These are phyloP conservation scores for Cathartes aura DNA, from an alignment of 2,113 vertebrate genomes.

Conservation along the genomic window DNA sequence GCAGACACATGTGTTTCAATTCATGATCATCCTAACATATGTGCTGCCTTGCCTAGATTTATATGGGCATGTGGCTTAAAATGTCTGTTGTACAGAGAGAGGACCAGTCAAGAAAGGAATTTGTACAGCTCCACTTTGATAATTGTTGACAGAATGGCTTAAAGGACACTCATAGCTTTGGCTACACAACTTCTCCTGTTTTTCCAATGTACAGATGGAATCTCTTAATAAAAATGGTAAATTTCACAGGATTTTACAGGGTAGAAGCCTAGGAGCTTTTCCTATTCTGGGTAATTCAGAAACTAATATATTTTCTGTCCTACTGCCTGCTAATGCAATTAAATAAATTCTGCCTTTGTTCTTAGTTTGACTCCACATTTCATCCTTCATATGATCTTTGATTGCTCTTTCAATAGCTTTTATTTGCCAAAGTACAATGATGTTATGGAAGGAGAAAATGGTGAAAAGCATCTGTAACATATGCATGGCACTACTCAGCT, in stretches of 20 bases:
- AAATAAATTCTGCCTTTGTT: neutral
- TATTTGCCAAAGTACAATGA: neutral
- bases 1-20: neutral
- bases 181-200: neutral
- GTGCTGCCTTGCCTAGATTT: neutral
- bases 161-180: neutral
- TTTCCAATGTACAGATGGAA: neutral
- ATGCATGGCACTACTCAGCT: neutral
- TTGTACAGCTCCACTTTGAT: neutral
- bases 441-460: neutral
- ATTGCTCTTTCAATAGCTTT: neutral
- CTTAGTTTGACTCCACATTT: slow-evolving; percentile 6
- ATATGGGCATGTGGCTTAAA: neutral
- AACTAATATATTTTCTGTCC: neutral
- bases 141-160: neutral
- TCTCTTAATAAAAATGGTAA: neutral
- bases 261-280: neutral
- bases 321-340: neutral
- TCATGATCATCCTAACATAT: neutral
- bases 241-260: neutral
- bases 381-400: neutral
- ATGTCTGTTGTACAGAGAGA: neutral
- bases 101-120: neutral
- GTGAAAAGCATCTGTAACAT: neutral
- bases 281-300: neutral